Base-by-base conservation (phyloP, 1,140 invertebrate species). In the Cherax quadricarinatus region DNA sequence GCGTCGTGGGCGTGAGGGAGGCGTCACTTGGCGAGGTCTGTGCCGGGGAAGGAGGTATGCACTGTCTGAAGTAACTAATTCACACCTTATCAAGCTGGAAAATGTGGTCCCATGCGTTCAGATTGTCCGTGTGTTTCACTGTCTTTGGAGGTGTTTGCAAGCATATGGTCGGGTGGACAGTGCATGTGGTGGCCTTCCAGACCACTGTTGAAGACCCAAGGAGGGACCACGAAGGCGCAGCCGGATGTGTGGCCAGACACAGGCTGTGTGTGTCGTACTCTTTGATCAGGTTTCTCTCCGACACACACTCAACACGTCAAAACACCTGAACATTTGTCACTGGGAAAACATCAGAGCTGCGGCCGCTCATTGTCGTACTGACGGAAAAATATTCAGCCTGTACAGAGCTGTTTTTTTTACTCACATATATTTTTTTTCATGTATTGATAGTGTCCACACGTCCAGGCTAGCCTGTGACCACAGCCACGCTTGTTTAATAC, bases 41-140 rank as follows among this genome's bases (percentile, higher is more conserved):
- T 49, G 60, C 79, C 21, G 70, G 70, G 21, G 62, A 49, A 80
- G 80, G 88, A 83, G 88, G 88, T 89, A 83, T 89, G 88, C 73
- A 86, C 90, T 91, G 53, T 75, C 51, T 14, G 78, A 86, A 82
- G 73, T 84, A 91, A 91, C 84, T 81, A 86, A 91, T 91, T 91
- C 85, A 91, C 90, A 91, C 84, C 84, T 91, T 91, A 87, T 91
- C 90, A 82, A 91, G n/a, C 66, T 51, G 48, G 90, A 87, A 91
- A 86, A 91, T 86, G 90, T 91, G 89, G 83, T 62, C 62, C 84
- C 49, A 70, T n/a, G 75, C 85, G 73, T 86, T 87, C 78, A 53
- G 66, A 73, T 83, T 84, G 81, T 88, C 21, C 60, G 75, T 88
- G 86, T 80, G 86, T 88, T 57, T 88, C 81, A 60, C 81, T 83